These are phyloP conservation scores for Misgurnus mizolepis DNA, from an alignment of 2,113 vertebrate genomes.

Conservation along the genomic window DNA sequence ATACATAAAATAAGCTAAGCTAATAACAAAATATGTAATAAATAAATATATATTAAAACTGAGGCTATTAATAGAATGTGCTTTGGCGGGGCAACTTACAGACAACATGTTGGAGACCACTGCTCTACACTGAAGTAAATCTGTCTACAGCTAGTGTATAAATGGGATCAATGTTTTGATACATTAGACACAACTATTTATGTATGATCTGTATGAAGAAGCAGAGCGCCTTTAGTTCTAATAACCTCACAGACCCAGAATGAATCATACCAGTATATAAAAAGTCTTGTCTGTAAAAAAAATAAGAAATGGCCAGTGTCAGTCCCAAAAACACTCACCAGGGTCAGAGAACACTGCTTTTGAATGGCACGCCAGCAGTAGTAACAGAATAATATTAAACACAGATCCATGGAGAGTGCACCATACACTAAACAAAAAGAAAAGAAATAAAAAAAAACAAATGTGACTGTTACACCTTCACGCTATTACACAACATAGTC, in stretches of 20 bases:
- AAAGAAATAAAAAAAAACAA: not conserved
- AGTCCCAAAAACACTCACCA: constrained; percentile 64
- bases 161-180: not conserved
- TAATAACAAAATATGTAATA: too few relatives aligned
- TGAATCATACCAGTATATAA: not conserved
- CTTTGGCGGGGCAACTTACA: too few relatives aligned
- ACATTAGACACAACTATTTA: too few relatives aligned
- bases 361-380: constrained; percentile 79
- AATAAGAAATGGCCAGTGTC: not conserved
- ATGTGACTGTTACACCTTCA: not conserved
- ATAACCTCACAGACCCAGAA: not conserved
- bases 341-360: constrained; percentile 83
- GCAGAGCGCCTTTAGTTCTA: not conserved
- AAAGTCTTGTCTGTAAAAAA: not conserved
- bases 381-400: constrained; percentile 78
- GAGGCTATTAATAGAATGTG: too few relatives aligned
- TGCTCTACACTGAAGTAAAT: not conserved
- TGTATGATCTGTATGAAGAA: not conserved
- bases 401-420: constrained; percentile 77
- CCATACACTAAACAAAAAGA: constrained; percentile 72
- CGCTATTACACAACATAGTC: not conserved
- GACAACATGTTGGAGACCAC: too few relatives aligned
- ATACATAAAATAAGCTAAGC: too few relatives aligned
- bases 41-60: too few relatives aligned
- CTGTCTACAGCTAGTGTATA: not conserved